Evolutionary conservation across 2,113 vertebrate genomes (phyloP).

Genomic region (Salvator merianae): DNA sequence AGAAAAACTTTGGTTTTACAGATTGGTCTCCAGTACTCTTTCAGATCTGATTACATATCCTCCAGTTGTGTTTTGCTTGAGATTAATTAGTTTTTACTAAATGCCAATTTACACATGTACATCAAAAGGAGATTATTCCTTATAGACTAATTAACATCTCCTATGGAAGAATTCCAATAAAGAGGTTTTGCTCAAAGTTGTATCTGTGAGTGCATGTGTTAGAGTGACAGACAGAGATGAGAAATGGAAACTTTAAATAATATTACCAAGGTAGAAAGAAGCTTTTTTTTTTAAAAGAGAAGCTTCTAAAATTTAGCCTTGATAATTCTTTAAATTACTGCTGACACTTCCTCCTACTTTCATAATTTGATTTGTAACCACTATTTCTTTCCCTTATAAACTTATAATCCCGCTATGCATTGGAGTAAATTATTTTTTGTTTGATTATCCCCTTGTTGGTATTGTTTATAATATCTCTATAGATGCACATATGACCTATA

Average conservation of each 20-base stretch:
- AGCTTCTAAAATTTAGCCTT: background rate
- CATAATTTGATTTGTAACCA: background rate
- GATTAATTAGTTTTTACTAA: background rate
- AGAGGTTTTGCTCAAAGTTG: background rate
- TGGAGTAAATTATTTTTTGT: too few relatives aligned
- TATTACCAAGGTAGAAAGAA: background rate
- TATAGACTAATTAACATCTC: background rate
- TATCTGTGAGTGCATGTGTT: background rate
- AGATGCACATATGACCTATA: background rate
- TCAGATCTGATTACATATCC: background rate
- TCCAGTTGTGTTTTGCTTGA: background rate
- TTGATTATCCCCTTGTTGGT: too few relatives aligned
- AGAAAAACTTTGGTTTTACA: background rate
- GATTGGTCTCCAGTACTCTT: background rate
- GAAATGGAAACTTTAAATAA: background rate
- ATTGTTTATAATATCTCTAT: too few relatives aligned
- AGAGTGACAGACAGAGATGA: background rate
- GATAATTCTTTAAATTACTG: background rate
- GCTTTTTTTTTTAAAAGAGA: background rate
- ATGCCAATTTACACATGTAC: background rate
- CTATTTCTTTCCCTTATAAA: background rate
- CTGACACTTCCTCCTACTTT: background rate
- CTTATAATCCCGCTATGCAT: too few relatives aligned
- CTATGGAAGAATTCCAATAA: background rate
- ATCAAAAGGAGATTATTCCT: conserved; percentile 1